Base-by-base conservation (phyloP, 2,888 invertebrate species). In the Drosophila differens region DNA sequence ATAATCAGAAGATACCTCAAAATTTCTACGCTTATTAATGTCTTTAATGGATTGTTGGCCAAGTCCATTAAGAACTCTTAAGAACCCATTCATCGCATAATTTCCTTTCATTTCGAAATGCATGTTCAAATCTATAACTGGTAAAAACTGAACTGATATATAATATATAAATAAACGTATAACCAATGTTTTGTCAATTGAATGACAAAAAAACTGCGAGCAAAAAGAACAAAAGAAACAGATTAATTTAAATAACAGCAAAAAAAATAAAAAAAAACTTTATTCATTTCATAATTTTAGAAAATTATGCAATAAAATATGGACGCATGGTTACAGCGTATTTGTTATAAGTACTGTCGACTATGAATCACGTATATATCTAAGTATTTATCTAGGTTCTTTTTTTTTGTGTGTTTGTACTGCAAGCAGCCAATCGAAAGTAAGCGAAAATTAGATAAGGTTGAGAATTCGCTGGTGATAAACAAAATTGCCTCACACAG, bases 401-500 rank as follows among this genome's bases (percentile, higher is more conserved):
- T 28, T 30, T 41, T 35, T 41, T 35, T 54, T 19, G 7, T 19
- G 37, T 28, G 25, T 25, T 22, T 7, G 16, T 3, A 28, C 47
- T 10, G 28, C 16, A 6, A 32, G 12, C 22, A n/a, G 25, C 19
- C 25, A 41, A 62, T 37, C 30, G 39, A 57, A 41, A 30, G 1
- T 1, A 10, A 25, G 22, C 30, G 25, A 49, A 33, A 63, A 16
- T 25, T 64, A 30, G 58, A 47, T 64, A 37, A 64, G 60, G 10
- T 4, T 32, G 4, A 35, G 60, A 49, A 37, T 59, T 65, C 32
- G 25, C 28, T 32, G 41, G 49, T 63, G 63, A 68, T 77, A 76
- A 55, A 33, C 55, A 16, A 59, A 74, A 59, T 49, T 49, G 53
- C 35, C 19, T 5, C 1, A 58, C 30, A 47, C 22, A 28, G 16